phyloP scores from a whole-genome alignment of 92 coral and sea anemone genomes.

The Phenganax subtilis region DNA sequence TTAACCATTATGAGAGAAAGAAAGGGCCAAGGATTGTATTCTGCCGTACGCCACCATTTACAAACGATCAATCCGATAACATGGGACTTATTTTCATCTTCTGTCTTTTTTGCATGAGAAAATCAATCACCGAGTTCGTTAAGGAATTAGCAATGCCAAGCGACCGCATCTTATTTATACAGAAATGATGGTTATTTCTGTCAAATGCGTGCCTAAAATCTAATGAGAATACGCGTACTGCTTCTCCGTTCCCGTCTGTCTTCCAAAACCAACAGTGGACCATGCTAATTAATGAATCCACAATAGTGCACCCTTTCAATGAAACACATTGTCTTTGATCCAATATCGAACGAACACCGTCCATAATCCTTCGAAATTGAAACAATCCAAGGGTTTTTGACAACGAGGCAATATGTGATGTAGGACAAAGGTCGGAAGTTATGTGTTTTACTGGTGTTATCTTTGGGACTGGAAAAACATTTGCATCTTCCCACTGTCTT shows the following conservation, averaged over 20 bases:
- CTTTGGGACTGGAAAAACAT: slow-evolving; percentile 28
- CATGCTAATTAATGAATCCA: too few species aligned
- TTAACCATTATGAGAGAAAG: slow-evolving; percentile 7
- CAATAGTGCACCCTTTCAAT: too few species aligned
- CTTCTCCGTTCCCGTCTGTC: too few species aligned
- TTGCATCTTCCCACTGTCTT: slow-evolving; percentile 37
- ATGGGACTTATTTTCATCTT: slow-evolving; percentile 4
- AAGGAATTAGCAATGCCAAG: slow-evolving; percentile 8
- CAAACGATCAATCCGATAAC: neutral
- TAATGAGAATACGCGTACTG: too few species aligned
- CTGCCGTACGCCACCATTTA: neutral
- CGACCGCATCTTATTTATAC: neutral
- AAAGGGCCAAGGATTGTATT: slow-evolving; percentile 2
- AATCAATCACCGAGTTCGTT: slow-evolving; percentile 27
- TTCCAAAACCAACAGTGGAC: too few species aligned
- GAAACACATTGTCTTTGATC: too few species aligned
- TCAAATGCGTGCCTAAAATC: too few species aligned
- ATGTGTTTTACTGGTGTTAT: slow-evolving; percentile 23
- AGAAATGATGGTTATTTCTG: too few species aligned
- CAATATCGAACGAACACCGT: neutral
- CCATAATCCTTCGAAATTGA: slow-evolving; percentile 21
- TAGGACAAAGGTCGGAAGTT: neutral
- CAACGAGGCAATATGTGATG: neutral
- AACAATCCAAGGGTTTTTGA: neutral
- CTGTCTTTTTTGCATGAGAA: slow-evolving; percentile 28